Evolutionary conservation across 2,888 invertebrate genomes (phyloP), one percentile per base, ranked within the genome.

Genomic region (Dolichomitus sp.): DNA sequence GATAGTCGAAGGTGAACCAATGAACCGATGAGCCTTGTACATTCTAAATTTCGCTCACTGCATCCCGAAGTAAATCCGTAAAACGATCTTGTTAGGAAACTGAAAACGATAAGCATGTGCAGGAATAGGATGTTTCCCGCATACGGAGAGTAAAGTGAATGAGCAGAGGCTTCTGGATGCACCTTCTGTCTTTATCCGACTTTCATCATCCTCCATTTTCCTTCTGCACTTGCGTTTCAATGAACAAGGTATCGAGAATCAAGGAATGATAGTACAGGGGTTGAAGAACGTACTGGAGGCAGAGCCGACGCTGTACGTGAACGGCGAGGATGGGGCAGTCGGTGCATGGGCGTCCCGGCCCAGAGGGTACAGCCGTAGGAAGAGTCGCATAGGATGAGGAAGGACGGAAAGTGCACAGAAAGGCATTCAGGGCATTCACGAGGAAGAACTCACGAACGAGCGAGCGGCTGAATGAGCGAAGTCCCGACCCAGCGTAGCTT

Each of bases 341-440:
- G 23, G 57, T 45, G 50, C 50, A 40, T 23, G 74, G 52, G 40
- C 66, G 61, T 37, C 63, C 70, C 68, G 40, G 77, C 30, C 17
- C 65, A 85, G 66, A 85, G 42, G 82, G 72, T 69, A 77, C 61
- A 4, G 80, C 80, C 74, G 82, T 73, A 65, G 42, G 72, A 63
- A 74, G 81, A 81, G 75, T 61, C 61, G 40, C 61, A 37, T 74
- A 65, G 78, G 69, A 65, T 77, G 80, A 86, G 87, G 84, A 87
- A 81, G 78, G 72, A 75, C 84, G 82, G 27, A 61, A 73, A 74
- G 77, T 81, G 81, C 77, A 81, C 42, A 83, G 83, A 88, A 89
- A 91, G 89, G 91, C 90, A 92, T 92, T 92, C 90, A 91, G 89
- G 84, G 92, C 90, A 92, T 92, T 92, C 92, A 92, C 89, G 89